phyloP scores from a whole-genome alignment of 2,888 invertebrate genomes.

The Cataglyphis albicans region DNA sequence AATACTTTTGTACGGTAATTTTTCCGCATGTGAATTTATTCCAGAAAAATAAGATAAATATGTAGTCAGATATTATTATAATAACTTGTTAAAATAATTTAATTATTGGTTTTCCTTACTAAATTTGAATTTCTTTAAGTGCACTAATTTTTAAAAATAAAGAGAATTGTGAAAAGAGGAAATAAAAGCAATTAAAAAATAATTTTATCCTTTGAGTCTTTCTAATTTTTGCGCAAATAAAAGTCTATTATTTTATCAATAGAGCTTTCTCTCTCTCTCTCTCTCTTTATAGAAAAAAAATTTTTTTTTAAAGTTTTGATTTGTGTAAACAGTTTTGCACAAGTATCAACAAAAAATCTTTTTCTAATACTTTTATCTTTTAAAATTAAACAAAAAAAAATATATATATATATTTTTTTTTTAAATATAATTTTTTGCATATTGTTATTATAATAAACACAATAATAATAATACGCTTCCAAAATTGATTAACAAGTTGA shows the following conservation, averaged over 20 bases:
- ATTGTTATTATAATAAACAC: not conserved
- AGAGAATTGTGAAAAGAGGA: not conserved
- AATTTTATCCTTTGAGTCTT: no score
- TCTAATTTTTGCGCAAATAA: not conserved
- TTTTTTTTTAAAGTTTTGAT: not conserved
- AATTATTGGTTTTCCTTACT: not conserved
- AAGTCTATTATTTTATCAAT: not conserved
- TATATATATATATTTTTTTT: not conserved
- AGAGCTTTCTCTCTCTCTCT: not conserved
- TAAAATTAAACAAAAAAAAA: not conserved
- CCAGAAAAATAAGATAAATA: not conserved
- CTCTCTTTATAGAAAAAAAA: not conserved
- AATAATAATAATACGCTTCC: not conserved
- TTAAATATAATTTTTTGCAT: not conserved
- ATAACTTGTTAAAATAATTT: not conserved
- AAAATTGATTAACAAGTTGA: not conserved
- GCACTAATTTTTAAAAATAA: conserved; percentile 1
- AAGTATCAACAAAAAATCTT: not conserved
- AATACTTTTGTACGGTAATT: conserved; percentile 1
- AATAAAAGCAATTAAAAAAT: not conserved
- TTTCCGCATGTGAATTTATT: conserved; percentile 8
- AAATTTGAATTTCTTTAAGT: not conserved
- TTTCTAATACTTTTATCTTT: not conserved
- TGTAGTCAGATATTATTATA: not conserved
- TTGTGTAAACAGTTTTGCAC: not conserved